Evolutionary conservation across 2,888 invertebrate genomes (phyloP).

Genomic region (Pyrrhia umbra): DNA sequence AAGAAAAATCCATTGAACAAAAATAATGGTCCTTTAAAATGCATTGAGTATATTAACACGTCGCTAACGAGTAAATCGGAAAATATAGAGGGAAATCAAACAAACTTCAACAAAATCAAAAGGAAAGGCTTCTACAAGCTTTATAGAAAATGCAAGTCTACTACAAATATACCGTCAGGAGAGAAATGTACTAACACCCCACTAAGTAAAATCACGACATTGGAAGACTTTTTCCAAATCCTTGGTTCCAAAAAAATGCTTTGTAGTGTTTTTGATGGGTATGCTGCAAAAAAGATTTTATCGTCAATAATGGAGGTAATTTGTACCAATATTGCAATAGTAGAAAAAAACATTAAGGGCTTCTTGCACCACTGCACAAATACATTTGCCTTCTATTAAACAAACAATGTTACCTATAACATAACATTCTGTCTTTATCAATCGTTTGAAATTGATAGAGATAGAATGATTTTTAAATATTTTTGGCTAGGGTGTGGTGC

Average conservation of each 20-base stretch:
- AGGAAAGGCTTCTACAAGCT: constrained; percentile 71
- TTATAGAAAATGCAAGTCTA: constrained; percentile 80
- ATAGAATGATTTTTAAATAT: no score
- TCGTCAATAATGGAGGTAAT: constrained; percentile 77
- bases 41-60: constrained; percentile 37
- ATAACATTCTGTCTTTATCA: no score
- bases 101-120: constrained; percentile 45
- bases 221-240: constrained; percentile 82
- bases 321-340: no score
- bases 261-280: constrained; percentile 74
- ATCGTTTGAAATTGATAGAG: no score
- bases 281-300: constrained; percentile 73
- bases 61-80: constrained; percentile 9
- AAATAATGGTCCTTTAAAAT: constrained; percentile 17
- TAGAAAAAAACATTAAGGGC: not conserved
- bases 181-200: constrained; percentile 58
- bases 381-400: not conserved
- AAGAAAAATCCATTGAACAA: not conserved
- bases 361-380: no score
- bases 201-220: constrained; percentile 74
- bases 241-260: constrained; percentile 76
- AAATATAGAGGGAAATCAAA: constrained; percentile 7
- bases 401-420: no score
- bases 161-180: constrained; percentile 65
- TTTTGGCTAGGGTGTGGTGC: not conserved